Base-by-base conservation (phyloP, 2,797 vertebrate species). In the Lates japonicus region DNA sequence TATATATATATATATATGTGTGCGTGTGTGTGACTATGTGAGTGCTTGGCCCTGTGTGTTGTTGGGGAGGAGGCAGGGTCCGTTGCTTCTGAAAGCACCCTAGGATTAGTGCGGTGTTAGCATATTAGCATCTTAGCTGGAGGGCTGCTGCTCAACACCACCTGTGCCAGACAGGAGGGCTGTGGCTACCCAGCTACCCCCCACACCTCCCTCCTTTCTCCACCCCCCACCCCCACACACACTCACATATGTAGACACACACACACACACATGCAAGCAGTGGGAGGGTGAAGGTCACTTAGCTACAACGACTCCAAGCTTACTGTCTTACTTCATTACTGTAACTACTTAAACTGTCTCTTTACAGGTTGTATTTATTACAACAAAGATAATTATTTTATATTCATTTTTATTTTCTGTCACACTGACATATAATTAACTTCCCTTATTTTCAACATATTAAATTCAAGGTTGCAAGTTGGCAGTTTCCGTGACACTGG, bases 121-220 rank as follows among this genome's bases (percentile, higher is more conserved):
- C 91, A 93, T 93, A 82, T 94, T 93, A 93, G 91, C 89, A 92
- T 92, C 87, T 92, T 93, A 90, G 90, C 85, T 91, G 77, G 70
- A 90, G 91, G 80, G 84, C 85, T 91, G 81, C 85, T 89, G 89
- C 86, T 92, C 74, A 86, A 78, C 87, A 87, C 86, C 94, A 92
- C 90, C 89, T 93, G 91, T 90, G 88, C 87, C 55, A 86, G 87
- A 90, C 86, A 86, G 80, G 81, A 87, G 84, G 84, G 83, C 80
- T 81, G 59, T 86, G 39, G 78, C 68, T 64, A 51, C 57, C 55
- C 37, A 60, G 54, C 68, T 9, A 57, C 48, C 35, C 7, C 48
- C 72, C 39, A 29, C 25, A 29, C 16, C 49, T 20, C 31, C 48
- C 39, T 39, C 19, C 20, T 39, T 14, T 35, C 31, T 48, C n/a